Conservation (phyloP, 2,797 vertebrate species). For the Kryptolebias ocellatus region DNA sequence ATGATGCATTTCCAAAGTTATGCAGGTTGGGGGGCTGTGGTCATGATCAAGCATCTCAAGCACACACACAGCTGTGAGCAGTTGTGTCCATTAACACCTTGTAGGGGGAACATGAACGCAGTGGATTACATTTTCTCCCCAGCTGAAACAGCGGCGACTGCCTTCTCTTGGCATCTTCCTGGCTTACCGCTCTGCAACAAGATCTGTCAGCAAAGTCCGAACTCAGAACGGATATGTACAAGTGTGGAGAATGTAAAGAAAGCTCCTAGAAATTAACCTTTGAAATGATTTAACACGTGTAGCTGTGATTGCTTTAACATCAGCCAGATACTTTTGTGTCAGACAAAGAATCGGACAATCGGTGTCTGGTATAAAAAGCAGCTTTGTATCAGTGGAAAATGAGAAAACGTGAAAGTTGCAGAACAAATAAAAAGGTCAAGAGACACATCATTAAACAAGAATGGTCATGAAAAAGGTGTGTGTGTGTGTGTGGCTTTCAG, state of each 20-base stretch:
- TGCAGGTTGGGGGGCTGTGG: conserved; percentile 40
- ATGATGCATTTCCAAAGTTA: conserved; percentile 16
- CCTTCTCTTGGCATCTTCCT: conserved; percentile 56
- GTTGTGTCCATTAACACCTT: conserved; percentile 81
- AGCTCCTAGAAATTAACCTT: conserved; percentile 45
- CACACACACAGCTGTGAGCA: conserved; percentile 78
- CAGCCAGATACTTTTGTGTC: conserved; percentile 37
- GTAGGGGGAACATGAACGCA: conserved; percentile 75
- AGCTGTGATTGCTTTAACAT: conserved; percentile 39
- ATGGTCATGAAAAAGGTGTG: conserved; percentile 3
- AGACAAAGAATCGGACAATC: conserved; percentile 16
- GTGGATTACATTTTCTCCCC: conserved; percentile 51
- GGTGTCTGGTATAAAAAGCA: conserved; percentile 11
- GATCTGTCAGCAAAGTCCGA: conserved; percentile 64
- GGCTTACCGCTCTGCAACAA: conserved; percentile 65
- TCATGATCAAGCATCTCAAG: conserved; percentile 73
- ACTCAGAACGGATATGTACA: conserved; percentile 38
- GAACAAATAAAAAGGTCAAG: not conserved
- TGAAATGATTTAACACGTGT: conserved; percentile 67
- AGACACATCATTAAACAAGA: not conserved
- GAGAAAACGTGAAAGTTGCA: conserved; percentile 9
- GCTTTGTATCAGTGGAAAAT: conserved; percentile 8
- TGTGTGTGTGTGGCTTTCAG: conserved; percentile 9
- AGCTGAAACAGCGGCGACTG: conserved; percentile 28
- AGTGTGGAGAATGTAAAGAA: conserved; percentile 66